Evolutionary conservation across 92 coral and sea anemone species (phyloP), one percentile per base, ranked within the genome.

Genomic region (Epizoanthus stellaris): DNA sequence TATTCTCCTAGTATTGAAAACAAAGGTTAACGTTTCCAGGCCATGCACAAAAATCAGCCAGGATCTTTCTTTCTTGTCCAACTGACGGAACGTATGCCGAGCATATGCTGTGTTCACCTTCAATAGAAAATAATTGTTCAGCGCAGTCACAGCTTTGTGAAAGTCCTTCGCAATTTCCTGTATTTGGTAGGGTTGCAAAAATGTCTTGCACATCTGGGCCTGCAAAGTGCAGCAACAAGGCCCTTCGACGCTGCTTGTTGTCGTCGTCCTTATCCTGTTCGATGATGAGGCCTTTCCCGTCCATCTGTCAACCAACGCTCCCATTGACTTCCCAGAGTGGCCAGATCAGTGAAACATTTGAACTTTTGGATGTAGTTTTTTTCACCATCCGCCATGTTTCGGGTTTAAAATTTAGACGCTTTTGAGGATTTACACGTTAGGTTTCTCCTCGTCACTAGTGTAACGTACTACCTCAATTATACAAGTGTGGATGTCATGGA

Each of bases 111-210:
- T 42, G 38, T 63, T 75, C 10, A 81, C 57, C 56, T 81, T 81
- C n/a, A 60, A 73, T 7, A 65, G 45, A 56, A 76, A 76, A 12
- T 76, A 76, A 15, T n/a, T 16, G 34, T 81, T 66, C 40, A 81
- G 53, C 21, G 85, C 75, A 5, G 43, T 21, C 21, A 36, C 54
- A 30, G 74, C 85, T 64, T 81, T 64, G 39, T 81, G 38, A 20
- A 17, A 81, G 36, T 81, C 85, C 38, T 65, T 39, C 23, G 69
- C 85, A 16, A 23, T 16, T 65, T 34, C 85, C 85, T 15, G 76
- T 81, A 9, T 81, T n/a, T n/a, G 76, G 65, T 64, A 81, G 75
- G 75, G 75, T 81, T 81, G 85, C n/a, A 42, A 81, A 80, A 34
- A 81, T 81, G 20, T 63, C 85, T 59, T 65, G 85, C 19, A 81